Percentiles rank a stretch among this genome's conserved stretches.
Evolutionary conservation across 2,888 invertebrate genomes (phyloP).

Genomic region (Amblyteles armatorius): DNA sequence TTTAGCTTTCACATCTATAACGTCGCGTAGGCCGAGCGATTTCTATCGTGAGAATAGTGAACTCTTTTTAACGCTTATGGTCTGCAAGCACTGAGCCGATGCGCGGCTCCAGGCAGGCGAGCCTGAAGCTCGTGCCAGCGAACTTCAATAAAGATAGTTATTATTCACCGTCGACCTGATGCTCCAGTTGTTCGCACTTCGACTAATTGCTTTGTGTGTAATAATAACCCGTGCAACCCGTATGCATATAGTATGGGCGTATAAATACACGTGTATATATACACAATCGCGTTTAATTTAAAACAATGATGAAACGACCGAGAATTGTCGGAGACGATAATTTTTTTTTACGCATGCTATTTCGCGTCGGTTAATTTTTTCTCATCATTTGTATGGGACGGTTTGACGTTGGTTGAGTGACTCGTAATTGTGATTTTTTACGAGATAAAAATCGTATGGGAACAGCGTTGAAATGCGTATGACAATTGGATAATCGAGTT

Average conservation of each 20-base stretch:
- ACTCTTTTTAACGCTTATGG: constrained; percentile 27
- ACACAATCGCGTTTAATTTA: neutral
- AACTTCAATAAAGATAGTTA: constrained; percentile 48
- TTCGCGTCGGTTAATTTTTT: neutral
- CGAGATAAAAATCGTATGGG: neutral
- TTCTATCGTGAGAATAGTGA: constrained; percentile 33
- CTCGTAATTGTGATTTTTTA: neutral
- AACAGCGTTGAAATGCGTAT: too few relatives aligned
- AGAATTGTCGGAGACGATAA: neutral
- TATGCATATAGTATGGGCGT: neutral
- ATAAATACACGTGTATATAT: neutral
- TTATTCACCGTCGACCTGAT: constrained; percentile 43
- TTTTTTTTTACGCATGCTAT: neutral
- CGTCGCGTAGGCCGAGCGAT: constrained; percentile 12
- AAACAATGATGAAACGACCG: neutral
- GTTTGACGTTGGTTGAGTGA: neutral
- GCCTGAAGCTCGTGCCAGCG: constrained; percentile 35
- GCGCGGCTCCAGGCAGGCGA: constrained; percentile 19
- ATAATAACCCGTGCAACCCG: constrained; percentile 3
- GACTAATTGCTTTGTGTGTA: constrained; percentile 32
- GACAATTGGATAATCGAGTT: neutral
- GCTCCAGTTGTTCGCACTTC: constrained; percentile 49
- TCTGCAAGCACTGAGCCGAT: constrained; percentile 36
- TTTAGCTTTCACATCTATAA: constrained; percentile 13
- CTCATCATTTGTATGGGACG: too few relatives aligned